Evolutionary conservation across 2,113 vertebrate species (phyloP).

Genomic region (Ailurus styani): DNA sequence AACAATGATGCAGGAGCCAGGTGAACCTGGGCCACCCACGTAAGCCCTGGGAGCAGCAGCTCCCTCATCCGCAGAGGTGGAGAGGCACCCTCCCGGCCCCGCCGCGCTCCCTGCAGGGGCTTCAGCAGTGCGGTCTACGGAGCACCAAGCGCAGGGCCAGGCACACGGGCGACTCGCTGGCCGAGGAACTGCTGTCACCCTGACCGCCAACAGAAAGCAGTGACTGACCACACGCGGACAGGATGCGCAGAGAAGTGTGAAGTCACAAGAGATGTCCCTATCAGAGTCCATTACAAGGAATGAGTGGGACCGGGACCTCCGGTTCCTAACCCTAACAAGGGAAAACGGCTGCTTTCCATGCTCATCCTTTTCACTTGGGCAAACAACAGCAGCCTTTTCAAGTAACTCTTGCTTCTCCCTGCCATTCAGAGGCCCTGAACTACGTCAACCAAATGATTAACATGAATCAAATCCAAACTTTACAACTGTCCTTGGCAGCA

Average conservation of each 20-base stretch:
- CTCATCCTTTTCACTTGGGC: not conserved
- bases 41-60: not conserved
- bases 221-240: not conserved
- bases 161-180: fast-evolving
- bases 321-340: too few species aligned
- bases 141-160: not conserved
- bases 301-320: not conserved
- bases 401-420: not conserved
- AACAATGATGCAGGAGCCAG: not conserved
- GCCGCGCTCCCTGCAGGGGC: not conserved
- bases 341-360: not conserved
- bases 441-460: not conserved
- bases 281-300: not conserved
- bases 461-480: not conserved
- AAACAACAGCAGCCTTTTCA: not conserved
- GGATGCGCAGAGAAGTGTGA: not conserved
- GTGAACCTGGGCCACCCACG: not conserved
- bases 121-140: fast-evolving
- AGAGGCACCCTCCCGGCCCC: not conserved
- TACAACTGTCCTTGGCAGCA: not conserved
- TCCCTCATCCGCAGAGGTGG: not conserved
- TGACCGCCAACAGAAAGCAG: not conserved
- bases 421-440: not conserved
- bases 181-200: not conserved
- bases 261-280: not conserved